Percentiles rank a stretch among this genome's conserved stretches.
phyloP scores from a whole-genome alignment of 2,888 invertebrate species.

The Encarsia formosa region DNA sequence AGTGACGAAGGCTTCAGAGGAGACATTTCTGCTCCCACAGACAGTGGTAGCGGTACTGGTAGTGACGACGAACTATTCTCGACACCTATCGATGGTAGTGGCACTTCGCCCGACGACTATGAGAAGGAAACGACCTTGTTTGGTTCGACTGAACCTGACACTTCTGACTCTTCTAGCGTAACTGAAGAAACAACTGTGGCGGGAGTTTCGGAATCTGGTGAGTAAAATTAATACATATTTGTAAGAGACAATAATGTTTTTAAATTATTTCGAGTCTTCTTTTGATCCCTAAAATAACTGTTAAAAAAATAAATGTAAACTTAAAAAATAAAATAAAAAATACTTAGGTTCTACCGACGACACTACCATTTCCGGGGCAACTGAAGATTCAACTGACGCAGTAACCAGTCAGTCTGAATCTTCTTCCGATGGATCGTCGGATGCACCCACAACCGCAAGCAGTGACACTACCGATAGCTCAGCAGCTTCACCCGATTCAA shows the following conservation, averaged over 20 bases:
- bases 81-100: slow-evolving; percentile 41
- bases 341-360: slow-evolving; percentile 17
- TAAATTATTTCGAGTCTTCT: background rate
- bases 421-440: slow-evolving; percentile 21
- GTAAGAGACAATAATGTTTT: too few species aligned
- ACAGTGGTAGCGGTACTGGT: slow-evolving; percentile 37
- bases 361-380: slow-evolving; percentile 12
- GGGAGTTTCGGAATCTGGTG: slow-evolving; percentile 24
- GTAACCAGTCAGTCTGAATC: slow-evolving; percentile 7
- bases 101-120: slow-evolving; percentile 29
- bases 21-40: slow-evolving; percentile 36
- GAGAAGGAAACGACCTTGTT: slow-evolving; percentile 14
- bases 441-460: slow-evolving; percentile 18
- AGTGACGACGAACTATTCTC: slow-evolving; percentile 29
- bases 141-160: slow-evolving; percentile 25
- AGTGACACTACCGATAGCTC: slow-evolving; percentile 20
- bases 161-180: slow-evolving; percentile 24
- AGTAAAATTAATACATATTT: too few species aligned
- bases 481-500: slow-evolving; percentile 29
- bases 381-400: slow-evolving; percentile 27
- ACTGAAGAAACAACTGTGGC: slow-evolving; percentile 12
- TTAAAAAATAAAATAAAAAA: slow-evolving; percentile 7
- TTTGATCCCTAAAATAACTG: background rate
- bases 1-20: slow-evolving; percentile 41
- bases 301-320: background rate